phyloP scores from a whole-genome alignment of 2,113 vertebrate species.

The Recurvirostra avosetta region DNA sequence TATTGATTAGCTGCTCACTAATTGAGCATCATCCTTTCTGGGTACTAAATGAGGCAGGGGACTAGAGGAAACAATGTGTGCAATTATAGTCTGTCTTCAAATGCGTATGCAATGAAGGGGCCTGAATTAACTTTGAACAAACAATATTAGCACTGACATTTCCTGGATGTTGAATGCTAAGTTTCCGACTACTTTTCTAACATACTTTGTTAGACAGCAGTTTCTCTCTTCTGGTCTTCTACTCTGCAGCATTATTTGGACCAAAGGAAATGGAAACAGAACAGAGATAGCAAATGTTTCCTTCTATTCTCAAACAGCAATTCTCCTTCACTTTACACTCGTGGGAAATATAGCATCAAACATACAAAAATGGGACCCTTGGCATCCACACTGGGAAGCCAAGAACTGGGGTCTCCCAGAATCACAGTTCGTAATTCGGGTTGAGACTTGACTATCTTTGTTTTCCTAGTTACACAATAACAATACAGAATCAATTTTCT shows the following conservation, averaged over 20 bases:
- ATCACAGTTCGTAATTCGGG: background rate
- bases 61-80: background rate
- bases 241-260: background rate
- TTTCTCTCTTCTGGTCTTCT: background rate
- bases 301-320: background rate
- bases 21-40: background rate
- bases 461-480: slow-evolving; percentile 1
- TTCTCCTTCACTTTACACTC: background rate
- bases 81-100: background rate
- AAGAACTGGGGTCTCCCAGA: background rate
- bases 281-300: background rate
- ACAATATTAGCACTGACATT: background rate
- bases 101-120: background rate
- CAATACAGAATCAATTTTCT: background rate
- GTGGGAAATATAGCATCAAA: background rate
- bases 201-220: background rate
- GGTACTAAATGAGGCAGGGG: background rate
- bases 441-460: background rate
- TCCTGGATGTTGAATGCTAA: background rate
- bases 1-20: background rate
- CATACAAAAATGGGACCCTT: background rate
- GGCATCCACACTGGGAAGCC: background rate
- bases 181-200: background rate
- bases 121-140: background rate
- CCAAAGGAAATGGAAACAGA: slow-evolving; percentile 1